Conservation (phyloP, 2,797 vertebrate species). For the Gorsachius magnificus region DNA sequence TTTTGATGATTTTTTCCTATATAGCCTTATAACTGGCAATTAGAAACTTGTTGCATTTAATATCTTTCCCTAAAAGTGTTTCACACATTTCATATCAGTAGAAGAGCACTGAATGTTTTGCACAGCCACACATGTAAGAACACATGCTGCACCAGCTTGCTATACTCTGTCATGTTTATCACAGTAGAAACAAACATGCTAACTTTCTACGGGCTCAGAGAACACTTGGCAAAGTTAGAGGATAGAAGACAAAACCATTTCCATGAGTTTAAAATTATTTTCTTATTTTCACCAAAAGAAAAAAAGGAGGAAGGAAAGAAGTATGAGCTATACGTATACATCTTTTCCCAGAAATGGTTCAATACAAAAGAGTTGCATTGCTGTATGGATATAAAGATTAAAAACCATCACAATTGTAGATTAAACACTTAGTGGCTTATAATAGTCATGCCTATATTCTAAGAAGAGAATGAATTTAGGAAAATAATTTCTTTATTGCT, state of each 20-base stretch:
- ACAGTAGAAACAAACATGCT: background rate
- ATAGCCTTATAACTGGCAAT: background rate
- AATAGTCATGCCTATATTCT: background rate
- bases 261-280: background rate
- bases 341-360: background rate
- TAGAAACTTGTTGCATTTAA: background rate
- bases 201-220: background rate
- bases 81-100: background rate
- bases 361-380: background rate
- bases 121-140: background rate
- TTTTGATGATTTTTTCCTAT: too few relatives aligned
- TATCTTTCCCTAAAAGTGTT: background rate
- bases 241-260: background rate
- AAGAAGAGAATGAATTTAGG: background rate
- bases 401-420: background rate
- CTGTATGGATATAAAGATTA: background rate
- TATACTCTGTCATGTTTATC: background rate
- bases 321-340: background rate
- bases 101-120: background rate
- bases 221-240: background rate
- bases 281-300: background rate
- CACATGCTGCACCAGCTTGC: background rate
- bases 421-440: constrained; percentile 6
- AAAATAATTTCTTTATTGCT: background rate
- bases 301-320: background rate